Evolutionary conservation across 1,140 invertebrate genomes (phyloP).

Genomic region (Wasmannia auropunctata): DNA sequence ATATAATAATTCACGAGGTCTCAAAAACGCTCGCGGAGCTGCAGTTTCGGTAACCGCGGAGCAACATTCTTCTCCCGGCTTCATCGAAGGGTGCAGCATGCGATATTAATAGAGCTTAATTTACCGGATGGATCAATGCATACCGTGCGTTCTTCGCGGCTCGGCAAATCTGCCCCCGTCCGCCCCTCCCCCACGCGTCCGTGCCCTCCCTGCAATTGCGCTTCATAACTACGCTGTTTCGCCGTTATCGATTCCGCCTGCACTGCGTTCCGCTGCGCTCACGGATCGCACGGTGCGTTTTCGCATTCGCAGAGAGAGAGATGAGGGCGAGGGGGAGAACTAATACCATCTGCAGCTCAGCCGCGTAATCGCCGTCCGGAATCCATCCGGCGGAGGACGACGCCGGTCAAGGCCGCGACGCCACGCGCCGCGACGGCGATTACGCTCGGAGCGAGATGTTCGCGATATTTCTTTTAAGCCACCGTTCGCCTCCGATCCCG

Average conservation of each 20-base stretch:
- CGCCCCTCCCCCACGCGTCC: neutral
- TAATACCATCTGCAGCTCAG: constrained; percentile 18
- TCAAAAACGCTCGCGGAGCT: neutral
- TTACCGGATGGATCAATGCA: constrained; percentile 52
- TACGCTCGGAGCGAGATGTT: neutral
- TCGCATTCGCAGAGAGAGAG: constrained; percentile 1
- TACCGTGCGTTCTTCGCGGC: constrained; percentile 38
- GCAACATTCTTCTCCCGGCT: neutral
- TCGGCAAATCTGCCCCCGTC: constrained; percentile 16
- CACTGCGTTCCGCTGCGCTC: constrained; percentile 20
- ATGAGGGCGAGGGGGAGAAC: neutral
- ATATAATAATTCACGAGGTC: neutral
- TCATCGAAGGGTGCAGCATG: neutral
- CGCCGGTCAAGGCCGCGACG: constrained; percentile 43
- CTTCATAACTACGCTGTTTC: constrained; percentile 26
- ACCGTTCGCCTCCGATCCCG: neutral
- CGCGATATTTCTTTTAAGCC: neutral
- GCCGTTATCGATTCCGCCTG: constrained; percentile 36
- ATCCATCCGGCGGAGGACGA: constrained; percentile 24
- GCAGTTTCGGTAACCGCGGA: neutral
- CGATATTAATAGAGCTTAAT: constrained; percentile 59
- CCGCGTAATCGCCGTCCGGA: constrained; percentile 40
- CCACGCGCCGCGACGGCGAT: constrained; percentile 18
- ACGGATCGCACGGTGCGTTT: constrained; percentile 28
- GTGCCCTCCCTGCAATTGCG: constrained; percentile 19